These are phyloP conservation scores for Neogale vison DNA, from an alignment of 2,113 vertebrate species.

Conservation along the genomic window DNA sequence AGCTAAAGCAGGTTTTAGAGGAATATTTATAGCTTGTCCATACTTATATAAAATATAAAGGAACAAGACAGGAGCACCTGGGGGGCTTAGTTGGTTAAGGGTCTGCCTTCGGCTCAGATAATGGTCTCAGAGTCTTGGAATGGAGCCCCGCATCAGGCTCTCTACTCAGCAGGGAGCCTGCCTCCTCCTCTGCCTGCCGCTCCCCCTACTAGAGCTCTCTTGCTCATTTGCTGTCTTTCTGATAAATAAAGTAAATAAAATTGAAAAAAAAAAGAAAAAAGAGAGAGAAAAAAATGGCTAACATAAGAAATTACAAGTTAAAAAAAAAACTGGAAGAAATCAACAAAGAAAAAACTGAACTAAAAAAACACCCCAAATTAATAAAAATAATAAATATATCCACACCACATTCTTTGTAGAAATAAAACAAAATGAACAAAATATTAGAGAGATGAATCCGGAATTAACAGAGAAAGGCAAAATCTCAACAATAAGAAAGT, in stretches of 20 bases:
- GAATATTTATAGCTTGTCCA: neutral
- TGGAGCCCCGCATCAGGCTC: too few species aligned
- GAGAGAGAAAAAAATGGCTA: neutral
- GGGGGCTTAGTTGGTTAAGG: too few species aligned
- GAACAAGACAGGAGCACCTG: neutral
- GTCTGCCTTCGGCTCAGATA: too few species aligned
- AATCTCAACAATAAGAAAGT: neutral
- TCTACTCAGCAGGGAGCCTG: too few species aligned
- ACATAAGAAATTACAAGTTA: neutral
- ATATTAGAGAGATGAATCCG: neutral
- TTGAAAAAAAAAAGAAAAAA: neutral
- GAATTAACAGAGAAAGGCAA: neutral
- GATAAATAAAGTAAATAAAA: too few species aligned
- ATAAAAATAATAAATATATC: neutral
- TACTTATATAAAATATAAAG: neutral
- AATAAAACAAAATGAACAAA: constrained; percentile 18
- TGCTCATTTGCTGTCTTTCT: too few species aligned
- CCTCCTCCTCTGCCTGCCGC: too few species aligned
- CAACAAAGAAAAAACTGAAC: neutral
- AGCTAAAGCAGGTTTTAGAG: neutral
- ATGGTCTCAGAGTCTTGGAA: too few species aligned
- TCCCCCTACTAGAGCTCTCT: too few species aligned
- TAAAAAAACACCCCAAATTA: neutral
- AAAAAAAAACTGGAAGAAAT: neutral
- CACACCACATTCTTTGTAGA: neutral